phyloP scores from a whole-genome alignment of 1,140 invertebrate species.

The Mya arenaria region DNA sequence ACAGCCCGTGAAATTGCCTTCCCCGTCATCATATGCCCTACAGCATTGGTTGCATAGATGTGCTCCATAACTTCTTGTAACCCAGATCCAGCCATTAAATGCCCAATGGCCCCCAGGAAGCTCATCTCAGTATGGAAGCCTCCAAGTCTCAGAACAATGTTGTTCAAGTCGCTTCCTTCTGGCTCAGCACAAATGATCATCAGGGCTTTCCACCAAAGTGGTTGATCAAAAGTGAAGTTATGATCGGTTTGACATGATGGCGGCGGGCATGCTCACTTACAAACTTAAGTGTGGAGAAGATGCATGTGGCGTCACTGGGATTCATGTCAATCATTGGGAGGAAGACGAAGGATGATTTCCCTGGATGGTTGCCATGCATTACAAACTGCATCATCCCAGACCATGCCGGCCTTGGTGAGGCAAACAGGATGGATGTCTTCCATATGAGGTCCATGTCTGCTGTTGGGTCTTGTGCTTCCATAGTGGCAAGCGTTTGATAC shows the following conservation, averaged over 20 bases:
- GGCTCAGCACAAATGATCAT: constrained; percentile 47
- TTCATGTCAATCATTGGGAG: constrained; percentile 69
- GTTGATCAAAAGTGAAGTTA: constrained; percentile 70
- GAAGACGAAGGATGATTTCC: constrained; percentile 60
- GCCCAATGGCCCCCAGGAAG: constrained; percentile 29
- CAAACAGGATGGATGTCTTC: too few species aligned
- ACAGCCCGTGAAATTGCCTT: constrained; percentile 78
- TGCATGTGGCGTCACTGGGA: constrained; percentile 64
- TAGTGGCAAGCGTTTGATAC: too few species aligned
- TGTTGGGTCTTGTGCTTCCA: too few species aligned
- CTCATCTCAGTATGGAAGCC: constrained; percentile 57
- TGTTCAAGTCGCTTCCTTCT: constrained; percentile 29
- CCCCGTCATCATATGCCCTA: constrained; percentile 76
- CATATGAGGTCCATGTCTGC: too few species aligned
- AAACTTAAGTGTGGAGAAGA: constrained; percentile 66
- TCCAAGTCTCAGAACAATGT: constrained; percentile 48
- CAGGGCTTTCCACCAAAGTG: constrained; percentile 63
- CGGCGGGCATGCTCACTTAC: constrained; percentile 51
- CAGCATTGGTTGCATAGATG: constrained; percentile 62
- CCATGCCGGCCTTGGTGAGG: neutral
- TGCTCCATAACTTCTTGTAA: constrained; percentile 53
- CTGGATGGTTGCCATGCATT: constrained; percentile 53
- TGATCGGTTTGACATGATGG: constrained; percentile 48
- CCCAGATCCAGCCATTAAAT: constrained; percentile 34
- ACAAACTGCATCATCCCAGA: constrained; percentile 10